A percentile compares a stretch with the other conserved stretches of the same genome.
phyloP scores from a whole-genome alignment of 30 jellyfish, hydroid and myxozoan genomes.

The Hydra vulgaris region DNA sequence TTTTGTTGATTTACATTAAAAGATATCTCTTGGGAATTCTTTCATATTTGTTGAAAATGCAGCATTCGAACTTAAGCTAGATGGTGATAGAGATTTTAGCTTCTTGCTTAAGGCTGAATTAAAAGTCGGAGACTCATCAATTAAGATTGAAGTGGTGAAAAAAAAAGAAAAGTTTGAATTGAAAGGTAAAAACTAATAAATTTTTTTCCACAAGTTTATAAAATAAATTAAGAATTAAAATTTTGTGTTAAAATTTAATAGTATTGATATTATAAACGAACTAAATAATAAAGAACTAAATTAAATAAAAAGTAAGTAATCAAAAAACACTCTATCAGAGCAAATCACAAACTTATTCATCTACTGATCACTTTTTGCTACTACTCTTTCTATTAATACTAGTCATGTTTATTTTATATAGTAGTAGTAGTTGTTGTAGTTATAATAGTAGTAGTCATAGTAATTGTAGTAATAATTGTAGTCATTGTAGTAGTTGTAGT shows the following conservation, averaged over 20 bases:
- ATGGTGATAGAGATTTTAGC: conserved; percentile 15
- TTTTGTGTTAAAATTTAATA: too few species aligned
- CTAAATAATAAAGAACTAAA: too few species aligned
- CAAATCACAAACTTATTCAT: too few species aligned
- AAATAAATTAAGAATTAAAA: too few species aligned
- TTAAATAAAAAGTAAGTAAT: too few species aligned
- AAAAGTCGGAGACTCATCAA: not conserved
- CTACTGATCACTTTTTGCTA: too few species aligned
- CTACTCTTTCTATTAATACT: too few species aligned
- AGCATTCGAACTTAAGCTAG: conserved; percentile 34
- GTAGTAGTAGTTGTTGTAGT: not conserved
- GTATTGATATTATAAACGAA: too few species aligned
- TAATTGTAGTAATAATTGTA: not conserved
- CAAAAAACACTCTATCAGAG: too few species aligned
- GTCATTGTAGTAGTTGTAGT: not conserved
- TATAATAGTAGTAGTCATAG: not conserved
- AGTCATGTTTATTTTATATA: too few species aligned
- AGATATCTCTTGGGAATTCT: not conserved
- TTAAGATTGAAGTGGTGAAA: not conserved
- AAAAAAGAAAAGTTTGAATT: not conserved
- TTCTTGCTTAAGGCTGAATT: not conserved
- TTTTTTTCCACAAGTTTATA: too few species aligned
- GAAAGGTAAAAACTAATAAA: not conserved
- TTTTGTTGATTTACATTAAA: too few species aligned
- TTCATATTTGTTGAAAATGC: not conserved